phyloP scores from a whole-genome alignment of 2,888 invertebrate species.

The Atrina japonica region DNA sequence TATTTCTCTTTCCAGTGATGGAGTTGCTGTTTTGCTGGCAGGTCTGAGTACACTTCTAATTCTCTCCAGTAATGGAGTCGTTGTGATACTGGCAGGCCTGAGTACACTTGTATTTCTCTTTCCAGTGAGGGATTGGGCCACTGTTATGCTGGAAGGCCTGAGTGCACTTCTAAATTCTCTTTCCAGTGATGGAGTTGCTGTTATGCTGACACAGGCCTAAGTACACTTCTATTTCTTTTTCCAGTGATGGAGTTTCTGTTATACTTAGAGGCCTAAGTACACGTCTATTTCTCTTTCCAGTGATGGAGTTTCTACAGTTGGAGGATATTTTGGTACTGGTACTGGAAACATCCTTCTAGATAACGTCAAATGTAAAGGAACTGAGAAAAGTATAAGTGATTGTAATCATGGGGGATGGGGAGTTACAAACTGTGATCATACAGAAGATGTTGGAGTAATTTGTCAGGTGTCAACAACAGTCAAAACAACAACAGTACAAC shows the following conservation, averaged over 20 bases:
- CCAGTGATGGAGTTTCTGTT: conserved; percentile 42
- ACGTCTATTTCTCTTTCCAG: conserved; percentile 5
- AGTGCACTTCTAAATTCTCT: not conserved
- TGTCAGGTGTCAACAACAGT: conserved; percentile 56
- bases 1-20: conserved; percentile 25
- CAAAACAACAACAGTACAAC: not conserved
- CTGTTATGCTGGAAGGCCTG: no score
- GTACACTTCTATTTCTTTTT: not conserved
- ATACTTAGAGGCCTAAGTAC: no score
- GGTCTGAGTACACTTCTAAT: conserved; percentile 42
- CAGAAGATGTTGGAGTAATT: conserved; percentile 76
- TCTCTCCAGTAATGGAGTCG: no score
- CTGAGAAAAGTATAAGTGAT: conserved; percentile 82
- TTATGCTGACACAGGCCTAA: no score
- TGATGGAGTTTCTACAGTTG: conserved; percentile 43
- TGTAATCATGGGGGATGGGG: conserved; percentile 86
- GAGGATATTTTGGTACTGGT: conserved; percentile 45
- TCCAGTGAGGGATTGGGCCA: no score
- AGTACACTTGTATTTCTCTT: no score
- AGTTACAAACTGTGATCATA: conserved; percentile 82
- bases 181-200: conserved; percentile 41
- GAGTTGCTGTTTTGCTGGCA: conserved; percentile 38
- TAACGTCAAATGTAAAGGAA: conserved; percentile 84
- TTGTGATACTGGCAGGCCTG: no score
- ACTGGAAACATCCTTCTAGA: conserved; percentile 53